Evolutionary conservation across 2,797 vertebrate species (phyloP), one percentile per base, ranked within the genome.

Genomic region (Brotula barbata): DNA sequence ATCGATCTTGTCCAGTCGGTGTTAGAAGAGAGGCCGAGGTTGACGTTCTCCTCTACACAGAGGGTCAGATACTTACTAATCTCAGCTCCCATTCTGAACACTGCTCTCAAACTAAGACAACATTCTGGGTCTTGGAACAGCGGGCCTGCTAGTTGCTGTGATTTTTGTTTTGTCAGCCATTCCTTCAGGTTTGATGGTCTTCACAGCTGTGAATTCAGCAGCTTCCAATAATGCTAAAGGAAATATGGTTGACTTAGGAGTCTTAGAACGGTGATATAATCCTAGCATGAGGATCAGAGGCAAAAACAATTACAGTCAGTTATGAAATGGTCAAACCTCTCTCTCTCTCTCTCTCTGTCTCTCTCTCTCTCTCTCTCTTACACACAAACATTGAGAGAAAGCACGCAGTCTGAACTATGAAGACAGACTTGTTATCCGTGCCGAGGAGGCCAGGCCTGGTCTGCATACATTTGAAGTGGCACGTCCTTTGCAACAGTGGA

Each of bases 401-500:
- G 42, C 23, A 45, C 16, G 34, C 39, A 28, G 25, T 49, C 34
- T 41, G 40, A 52, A 54, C 56, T 52, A 10, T 68, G 52, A 79
- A 68, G 51, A 72, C 72, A 61, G 59, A 69, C 50, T 54, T 59
- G 57, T 76, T 78, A 71, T 84, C 63, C 62, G 2, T 68, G 49
- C 73, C 74, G 54, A 47, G 59, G 76, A 86, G 77, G 58, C 69
- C 1, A 75, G 59, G 58, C 52, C 63, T 77, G 61, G 72, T 43
- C 55, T 40, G 56, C 71, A 34, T 52, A 39, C 63, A 43, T 54
- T 36, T 74, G 40, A 46, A 77, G 60, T 60, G 65, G 75, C 75
- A 82, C 14, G 59, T 82, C 78, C 77, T 82, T 81, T 21, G 33
- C 74, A 68, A 61, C 59, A 37, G 36, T 63, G 20, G 60, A 71